Evolutionary conservation across 1,140 invertebrate species (phyloP), one percentile per base, ranked within the genome.

Genomic region (Aphelenchoides besseyi): DNA sequence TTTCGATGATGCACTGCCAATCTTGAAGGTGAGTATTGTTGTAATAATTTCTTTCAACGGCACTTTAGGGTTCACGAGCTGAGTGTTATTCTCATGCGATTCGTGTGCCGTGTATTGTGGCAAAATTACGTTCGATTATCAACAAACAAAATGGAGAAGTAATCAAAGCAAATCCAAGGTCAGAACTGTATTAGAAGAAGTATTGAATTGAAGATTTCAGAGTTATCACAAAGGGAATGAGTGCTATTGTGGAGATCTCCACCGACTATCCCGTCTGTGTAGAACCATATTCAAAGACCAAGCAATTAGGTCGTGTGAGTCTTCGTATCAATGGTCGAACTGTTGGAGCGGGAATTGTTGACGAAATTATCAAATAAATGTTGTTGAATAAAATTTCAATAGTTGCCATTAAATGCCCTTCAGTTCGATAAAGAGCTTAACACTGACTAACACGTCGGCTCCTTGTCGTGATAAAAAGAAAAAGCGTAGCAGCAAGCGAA

Each of bases 1-100:
- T 12, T 98, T 98, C 81, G 93, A 94, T 85, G 89, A 94, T 0
- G 90, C 90, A 71, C 89, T 93, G 48, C 95, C 95, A 2, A 91
- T 98, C 26, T 96, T 92, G 1, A 93, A 90, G 87, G 94, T 94
- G 36, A 23, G 16, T 37, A 37, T 48, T 23, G 23, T 23, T 23
- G 12, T 48, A 23, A 12, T 23, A 12, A 12, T 23, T 48, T 23
- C 23, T 48, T 16, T 48, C 41, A 48, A 12, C 48, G 29, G 72
- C n/a, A 28, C 41, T 71, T 16, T 48, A 61, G 62, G 75, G 75
- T 3, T 91, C 89, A 83, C 90, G 92, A 26, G 92, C 82, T 18
- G 82, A 83, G 63, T 54, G 82, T 3, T 83, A 71, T 69, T 59
- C 71, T 0, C 82, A 83, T 68, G 76, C 82, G 8, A 9, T 84